Evolutionary conservation across 2,113 vertebrate genomes (phyloP).

Genomic region (Spizaetus ornatus): DNA sequence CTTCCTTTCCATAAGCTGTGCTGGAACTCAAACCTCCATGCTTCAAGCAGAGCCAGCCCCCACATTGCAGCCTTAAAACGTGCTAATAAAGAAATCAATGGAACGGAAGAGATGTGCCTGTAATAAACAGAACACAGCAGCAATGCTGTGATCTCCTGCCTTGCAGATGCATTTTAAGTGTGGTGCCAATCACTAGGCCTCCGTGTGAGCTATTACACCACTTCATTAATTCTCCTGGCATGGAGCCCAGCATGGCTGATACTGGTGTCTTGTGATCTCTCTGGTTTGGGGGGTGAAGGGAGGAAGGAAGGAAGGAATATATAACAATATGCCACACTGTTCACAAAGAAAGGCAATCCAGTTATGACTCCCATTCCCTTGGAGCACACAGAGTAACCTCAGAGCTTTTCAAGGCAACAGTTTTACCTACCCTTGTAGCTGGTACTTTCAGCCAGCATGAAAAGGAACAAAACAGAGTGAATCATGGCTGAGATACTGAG

Average conservation of each 20-base stretch:
- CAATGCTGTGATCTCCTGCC: conserved; percentile 38
- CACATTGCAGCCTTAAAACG: conserved; percentile 5
- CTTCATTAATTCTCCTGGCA: conserved; percentile 71
- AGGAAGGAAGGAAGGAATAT: conserved; percentile 6
- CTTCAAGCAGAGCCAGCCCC: conserved; percentile 31
- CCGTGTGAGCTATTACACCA: conserved; percentile 68
- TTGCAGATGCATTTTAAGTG: conserved; percentile 64
- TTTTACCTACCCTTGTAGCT: neutral
- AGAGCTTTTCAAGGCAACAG: neutral
- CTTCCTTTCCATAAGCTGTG: neutral
- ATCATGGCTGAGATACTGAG: neutral
- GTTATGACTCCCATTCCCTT: neutral
- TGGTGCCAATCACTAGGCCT: conserved; percentile 50
- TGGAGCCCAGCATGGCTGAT: conserved; percentile 49
- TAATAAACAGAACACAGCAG: conserved; percentile 67
- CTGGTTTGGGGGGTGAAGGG: neutral
- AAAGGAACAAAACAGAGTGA: neutral
- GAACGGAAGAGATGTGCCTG: conserved; percentile 61
- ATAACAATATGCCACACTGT: neutral
- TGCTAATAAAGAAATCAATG: conserved; percentile 61
- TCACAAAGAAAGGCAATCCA: neutral
- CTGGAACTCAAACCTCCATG: conserved; percentile 36
- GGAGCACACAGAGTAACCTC: neutral
- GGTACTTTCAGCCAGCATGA: neutral
- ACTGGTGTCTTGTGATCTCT: conserved; percentile 46